Percentiles rank a stretch among this genome's conserved stretches.
These are phyloP conservation scores for Columba guinea DNA, from an alignment of 2,797 vertebrate genomes.

Conservation along the genomic window DNA sequence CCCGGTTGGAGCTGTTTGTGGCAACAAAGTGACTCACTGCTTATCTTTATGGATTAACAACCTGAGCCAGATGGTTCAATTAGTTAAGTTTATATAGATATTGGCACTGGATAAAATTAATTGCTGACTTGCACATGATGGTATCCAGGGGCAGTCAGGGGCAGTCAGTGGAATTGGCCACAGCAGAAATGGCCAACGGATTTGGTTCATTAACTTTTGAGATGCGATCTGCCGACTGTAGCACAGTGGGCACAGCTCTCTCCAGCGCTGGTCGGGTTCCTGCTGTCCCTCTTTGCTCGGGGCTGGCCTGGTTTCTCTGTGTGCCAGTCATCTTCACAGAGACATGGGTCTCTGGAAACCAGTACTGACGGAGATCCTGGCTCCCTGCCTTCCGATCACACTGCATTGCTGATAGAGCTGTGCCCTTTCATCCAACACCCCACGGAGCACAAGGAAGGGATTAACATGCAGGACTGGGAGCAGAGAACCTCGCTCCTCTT, in stretches of 20 bases:
- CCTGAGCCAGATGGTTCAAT: not conserved
- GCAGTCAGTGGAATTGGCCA: accelerated
- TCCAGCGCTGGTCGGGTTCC: accelerated
- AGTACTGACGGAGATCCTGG: accelerated
- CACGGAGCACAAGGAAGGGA: not conserved
- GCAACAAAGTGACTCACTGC: not conserved
- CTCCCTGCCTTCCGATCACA: not conserved
- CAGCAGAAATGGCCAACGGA: not conserved
- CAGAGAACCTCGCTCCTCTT: not conserved
- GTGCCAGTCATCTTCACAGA: not conserved
- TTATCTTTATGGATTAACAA: not conserved
- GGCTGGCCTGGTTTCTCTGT: not conserved
- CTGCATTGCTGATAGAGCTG: not conserved
- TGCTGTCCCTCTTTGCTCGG: not conserved
- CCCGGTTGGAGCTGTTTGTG: not conserved
- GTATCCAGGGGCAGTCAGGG: accelerated
- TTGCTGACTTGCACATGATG: not conserved
- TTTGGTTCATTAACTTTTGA: not conserved
- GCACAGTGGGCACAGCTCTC: not conserved
- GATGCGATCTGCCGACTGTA: not conserved
- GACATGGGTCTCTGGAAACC: not conserved
- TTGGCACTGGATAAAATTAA: not conserved
- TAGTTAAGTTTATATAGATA: not conserved
- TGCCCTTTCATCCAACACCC: not conserved
- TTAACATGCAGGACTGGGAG: not conserved